Evolutionary conservation across 53 echinoderm and acorn worm species (phyloP), one percentile per base, ranked within the genome.

Genomic region (Holothuria leucospilota): DNA sequence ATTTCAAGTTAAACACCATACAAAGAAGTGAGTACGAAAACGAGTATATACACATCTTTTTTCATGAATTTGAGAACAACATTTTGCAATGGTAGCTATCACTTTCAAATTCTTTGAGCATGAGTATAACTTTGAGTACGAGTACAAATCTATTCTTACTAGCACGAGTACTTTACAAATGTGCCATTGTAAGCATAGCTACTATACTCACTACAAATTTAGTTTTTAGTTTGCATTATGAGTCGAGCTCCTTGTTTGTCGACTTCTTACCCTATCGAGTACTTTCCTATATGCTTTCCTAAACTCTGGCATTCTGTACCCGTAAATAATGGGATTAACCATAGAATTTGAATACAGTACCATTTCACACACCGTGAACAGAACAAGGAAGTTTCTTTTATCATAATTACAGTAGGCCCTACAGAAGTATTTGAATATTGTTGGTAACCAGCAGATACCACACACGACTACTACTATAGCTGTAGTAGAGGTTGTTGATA

Each of bases 401-500:
- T 83, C 66, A 34, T 78, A 56, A 53, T 27, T 69, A 9, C 79
- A 46, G 38, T 70, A 85, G 0, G 78, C 49, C 65, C 87, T 87
- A 14, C 89, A 69, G 41, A 87, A 40, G 84, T 89, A 93, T 62
- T 93, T 93, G 14, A 90, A 59, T 10, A 87, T 84, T 67, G 89
- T 81, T 15, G 93, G 90, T 8, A 93, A 83, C 93, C 93, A 93
- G 56, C 89, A 89, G 26, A 64, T 78, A 5, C 86, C 93, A 26
- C 89, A 93, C 26, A 78, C 87, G 4, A 86, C 77, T 0, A 93
- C 84, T 15, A 93, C 87, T 27, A 93, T 83, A 9, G 89, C 89
- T 16, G 93, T 93, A 13, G 93, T 93, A 41, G 87, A 84, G 46
- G 89, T 93, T 83, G 89, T 89, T 75, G 89, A 89, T 8, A 84